Percentiles rank a stretch among this genome's conserved stretches.
phyloP scores from a whole-genome alignment of 2,797 vertebrate species.

The Hafferia zeledoni region DNA sequence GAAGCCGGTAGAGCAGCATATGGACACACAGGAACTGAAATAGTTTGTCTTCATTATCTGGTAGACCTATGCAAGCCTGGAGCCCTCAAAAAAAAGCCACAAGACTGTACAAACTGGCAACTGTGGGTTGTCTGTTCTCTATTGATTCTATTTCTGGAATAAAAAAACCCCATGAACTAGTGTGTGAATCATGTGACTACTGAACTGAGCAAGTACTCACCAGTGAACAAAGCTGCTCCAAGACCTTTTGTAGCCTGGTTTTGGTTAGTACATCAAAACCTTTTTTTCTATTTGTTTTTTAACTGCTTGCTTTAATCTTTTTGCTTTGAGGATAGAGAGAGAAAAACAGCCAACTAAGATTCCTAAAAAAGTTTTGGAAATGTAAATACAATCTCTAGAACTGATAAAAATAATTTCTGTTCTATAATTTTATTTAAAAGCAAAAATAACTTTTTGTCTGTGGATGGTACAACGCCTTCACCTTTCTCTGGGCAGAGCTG shows the following conservation, averaged over 20 bases:
- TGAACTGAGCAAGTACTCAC: constrained; percentile 60
- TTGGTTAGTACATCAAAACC: constrained; percentile 22
- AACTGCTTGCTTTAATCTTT: constrained; percentile 30
- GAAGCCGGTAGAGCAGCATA: constrained; percentile 79
- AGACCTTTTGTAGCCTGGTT: constrained; percentile 55
- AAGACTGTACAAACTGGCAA: constrained; percentile 80
- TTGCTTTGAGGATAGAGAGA: background rate
- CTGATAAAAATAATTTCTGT: background rate
- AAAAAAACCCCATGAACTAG: constrained; percentile 44
- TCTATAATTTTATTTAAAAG: background rate
- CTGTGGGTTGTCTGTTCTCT: constrained; percentile 82
- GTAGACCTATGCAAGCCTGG: constrained; percentile 75
- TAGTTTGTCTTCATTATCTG: constrained; percentile 82
- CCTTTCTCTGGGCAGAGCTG: background rate
- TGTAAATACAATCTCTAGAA: background rate
- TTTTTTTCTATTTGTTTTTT: constrained; percentile 23
- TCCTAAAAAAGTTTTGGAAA: background rate
- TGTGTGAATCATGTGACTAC: constrained; percentile 72
- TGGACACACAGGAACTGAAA: constrained; percentile 88
- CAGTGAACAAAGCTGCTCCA: constrained; percentile 28
- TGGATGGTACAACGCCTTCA: background rate
- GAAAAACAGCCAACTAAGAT: background rate
- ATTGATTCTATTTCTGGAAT: constrained; percentile 82
- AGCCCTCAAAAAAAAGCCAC: constrained; percentile 81
- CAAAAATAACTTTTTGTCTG: background rate